Base-by-base conservation (phyloP, 1,140 invertebrate species). In the Zophobas atratus region DNA sequence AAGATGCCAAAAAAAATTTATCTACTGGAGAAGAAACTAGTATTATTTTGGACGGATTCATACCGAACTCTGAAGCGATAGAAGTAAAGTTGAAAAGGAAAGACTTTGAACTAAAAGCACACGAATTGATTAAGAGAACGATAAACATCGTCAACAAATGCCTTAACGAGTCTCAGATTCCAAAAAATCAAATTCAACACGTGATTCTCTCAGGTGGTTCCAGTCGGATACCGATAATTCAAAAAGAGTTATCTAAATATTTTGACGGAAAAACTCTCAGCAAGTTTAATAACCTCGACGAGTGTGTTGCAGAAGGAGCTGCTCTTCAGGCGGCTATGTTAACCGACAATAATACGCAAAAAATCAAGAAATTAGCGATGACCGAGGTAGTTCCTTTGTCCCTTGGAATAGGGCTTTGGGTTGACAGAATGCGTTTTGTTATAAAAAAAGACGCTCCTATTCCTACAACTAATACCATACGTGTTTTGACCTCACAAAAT, bases 1-100 rank as follows among this genome's bases (percentile, higher is more conserved):
- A 95, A 85, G 95, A 95, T 84, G 94, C 94, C 1, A 95, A 95
- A 85, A 92, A 92, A 84, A 93, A 94, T 84, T 84, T 94, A 8
- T 94, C 92, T 0, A 92, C 92, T 3, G 89, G 20, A 38, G 38
- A 38, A 6, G 38, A 70, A 39, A 39, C 63, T 70, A 8, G 2
- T 5, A 43, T 70, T 39, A 41, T 33, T 20, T 70, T 70, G 5
- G 43, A 43, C 3, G 63, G n/a, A 20, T 70, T 70, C 63, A 38
- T 20, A 2, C 8, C 36, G 20, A 94, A 83, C 81, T 95, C 2
- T 51, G 38, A 70, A 6, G n/a, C 8, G 2, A 41, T 70, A 90
- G 93, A 93, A 84, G 80, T 94, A 53, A 94, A 94, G 81, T 81
- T 95, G n/a, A 89, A 92, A 1, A 85, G 94, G 76, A 87, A 93